Evolutionary conservation across 2,113 vertebrate species (phyloP).

Genomic region (Neodon shergylaensis): DNA sequence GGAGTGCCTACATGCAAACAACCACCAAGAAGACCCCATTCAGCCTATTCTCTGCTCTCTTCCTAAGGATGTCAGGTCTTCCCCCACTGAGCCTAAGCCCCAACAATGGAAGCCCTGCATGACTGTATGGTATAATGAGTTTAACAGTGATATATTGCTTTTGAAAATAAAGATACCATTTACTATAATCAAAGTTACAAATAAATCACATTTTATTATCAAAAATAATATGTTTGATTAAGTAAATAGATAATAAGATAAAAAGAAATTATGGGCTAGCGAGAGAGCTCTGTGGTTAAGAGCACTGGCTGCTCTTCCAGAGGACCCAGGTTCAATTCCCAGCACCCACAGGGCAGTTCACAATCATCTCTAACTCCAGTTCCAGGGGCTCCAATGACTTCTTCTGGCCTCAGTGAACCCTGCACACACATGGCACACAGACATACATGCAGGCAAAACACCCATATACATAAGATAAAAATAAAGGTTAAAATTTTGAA

Average conservation of each 20-base stretch:
- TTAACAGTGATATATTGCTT: neutral
- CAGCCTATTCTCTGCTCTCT: constrained; percentile 32
- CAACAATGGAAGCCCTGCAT: neutral
- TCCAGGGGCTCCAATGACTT: neutral
- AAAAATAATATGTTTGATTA: neutral
- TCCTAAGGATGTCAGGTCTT: constrained; percentile 13
- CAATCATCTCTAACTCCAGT: neutral
- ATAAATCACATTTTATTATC: neutral
- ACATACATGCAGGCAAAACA: neutral
- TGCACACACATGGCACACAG: neutral
- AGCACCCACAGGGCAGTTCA: neutral
- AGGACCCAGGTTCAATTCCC: neutral
- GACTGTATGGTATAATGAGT: neutral
- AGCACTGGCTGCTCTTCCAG: neutral
- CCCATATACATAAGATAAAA: neutral
- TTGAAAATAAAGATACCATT: neutral
- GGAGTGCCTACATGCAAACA: constrained; percentile 81
- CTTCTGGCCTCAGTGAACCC: neutral
- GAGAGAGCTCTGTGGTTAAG: neutral
- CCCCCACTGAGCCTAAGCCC: neutral
- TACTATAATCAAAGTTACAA: neutral
- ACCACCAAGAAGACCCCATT: constrained; percentile 85
- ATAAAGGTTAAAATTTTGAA: neutral
- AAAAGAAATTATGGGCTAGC: neutral
- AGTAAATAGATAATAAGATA: neutral